Base-by-base conservation (phyloP, 2,113 vertebrate genomes). In the Pedetes capensis region DNA sequence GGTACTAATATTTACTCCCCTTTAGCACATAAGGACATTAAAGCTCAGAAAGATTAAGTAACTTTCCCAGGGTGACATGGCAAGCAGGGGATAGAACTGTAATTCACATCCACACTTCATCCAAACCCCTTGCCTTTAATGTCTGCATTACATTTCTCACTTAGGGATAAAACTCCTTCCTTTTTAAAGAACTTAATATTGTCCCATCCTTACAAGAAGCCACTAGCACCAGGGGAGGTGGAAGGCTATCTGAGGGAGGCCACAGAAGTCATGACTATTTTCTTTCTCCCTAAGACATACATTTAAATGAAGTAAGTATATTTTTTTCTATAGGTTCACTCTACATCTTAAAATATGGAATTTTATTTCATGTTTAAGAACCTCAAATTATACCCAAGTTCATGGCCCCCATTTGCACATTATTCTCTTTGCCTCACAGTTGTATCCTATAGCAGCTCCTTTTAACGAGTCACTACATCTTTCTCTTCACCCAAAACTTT, bases 331-430 rank as follows among this genome's bases (percentile, higher is more conserved):
- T 9, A 84, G 18, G 0, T 4, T 57, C 23, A 76, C 20, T 51
- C 47, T 61, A 42, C 4, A 87, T 85, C 39, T 91, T 87, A 49
- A 92, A 92, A 93, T 81, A 63, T 34, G 42, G 6, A 49, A 18
- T 51, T 93, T 90, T 91, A 76, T 44, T 57, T 22, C 51, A 51
- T 16, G 42, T 76, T 94, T 85, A 87, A 89, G 64, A 82, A 61
- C 20, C 22, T 90, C 25, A 81, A 64, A 13, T 2, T 68, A 59
- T 79, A 68, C 3, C 25, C 51, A 76, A 95, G 34, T 51, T 72
- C 47, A 32, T n/a, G n/a, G 10, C 5, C 16, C 27, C 16, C 29
- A 57, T 57, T 83, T 64, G 71, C 49, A 92, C 53, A 66, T 53
- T 14, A 39, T 75, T 84, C 34, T 75, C 23, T 87, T 20, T 59